Evolutionary conservation across 2,888 invertebrate species (phyloP).

Genomic region (Andrena minutula): DNA sequence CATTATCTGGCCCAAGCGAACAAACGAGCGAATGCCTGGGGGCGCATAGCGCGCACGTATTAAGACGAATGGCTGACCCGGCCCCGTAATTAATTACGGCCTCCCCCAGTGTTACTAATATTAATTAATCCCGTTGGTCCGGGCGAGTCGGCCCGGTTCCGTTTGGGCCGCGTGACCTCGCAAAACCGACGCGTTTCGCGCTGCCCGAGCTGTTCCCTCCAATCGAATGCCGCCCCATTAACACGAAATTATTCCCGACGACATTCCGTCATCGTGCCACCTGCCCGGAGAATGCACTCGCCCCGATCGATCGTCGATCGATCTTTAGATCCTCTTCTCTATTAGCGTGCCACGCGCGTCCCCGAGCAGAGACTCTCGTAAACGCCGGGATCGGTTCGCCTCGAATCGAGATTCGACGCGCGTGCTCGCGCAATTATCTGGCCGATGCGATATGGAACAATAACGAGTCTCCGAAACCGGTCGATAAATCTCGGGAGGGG

Average conservation of each 20-base stretch:
- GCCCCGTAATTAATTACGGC: slow-evolving; percentile 77
- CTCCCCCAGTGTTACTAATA: slow-evolving; percentile 78
- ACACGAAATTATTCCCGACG: slow-evolving; percentile 45
- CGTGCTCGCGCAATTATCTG: slow-evolving; percentile 46
- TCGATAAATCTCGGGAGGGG: slow-evolving; percentile 62
- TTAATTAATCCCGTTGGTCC: slow-evolving; percentile 77
- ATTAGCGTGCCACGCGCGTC: neutral
- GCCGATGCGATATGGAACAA: slow-evolving; percentile 51
- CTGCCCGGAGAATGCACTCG: neutral
- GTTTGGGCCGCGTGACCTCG: slow-evolving; percentile 55
- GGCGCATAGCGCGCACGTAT: slow-evolving; percentile 71
- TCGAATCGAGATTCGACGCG: slow-evolving; percentile 46
- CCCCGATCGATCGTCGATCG: neutral
- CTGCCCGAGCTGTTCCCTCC: neutral
- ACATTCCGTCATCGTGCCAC: neutral
- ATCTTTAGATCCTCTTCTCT: neutral
- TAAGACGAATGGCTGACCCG: slow-evolving; percentile 76
- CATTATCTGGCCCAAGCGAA: slow-evolving; percentile 74
- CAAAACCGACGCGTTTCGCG: neutral
- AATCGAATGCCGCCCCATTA: slow-evolving; percentile 18
- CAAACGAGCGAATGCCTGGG: slow-evolving; percentile 73
- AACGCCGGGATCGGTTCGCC: neutral
- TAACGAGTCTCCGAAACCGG: slow-evolving; percentile 52
- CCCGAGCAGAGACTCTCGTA: no score
- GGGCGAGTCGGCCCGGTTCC: slow-evolving; percentile 32